phyloP scores from a whole-genome alignment of 2,113 vertebrate species.

The Pontoporia blainvillei region DNA sequence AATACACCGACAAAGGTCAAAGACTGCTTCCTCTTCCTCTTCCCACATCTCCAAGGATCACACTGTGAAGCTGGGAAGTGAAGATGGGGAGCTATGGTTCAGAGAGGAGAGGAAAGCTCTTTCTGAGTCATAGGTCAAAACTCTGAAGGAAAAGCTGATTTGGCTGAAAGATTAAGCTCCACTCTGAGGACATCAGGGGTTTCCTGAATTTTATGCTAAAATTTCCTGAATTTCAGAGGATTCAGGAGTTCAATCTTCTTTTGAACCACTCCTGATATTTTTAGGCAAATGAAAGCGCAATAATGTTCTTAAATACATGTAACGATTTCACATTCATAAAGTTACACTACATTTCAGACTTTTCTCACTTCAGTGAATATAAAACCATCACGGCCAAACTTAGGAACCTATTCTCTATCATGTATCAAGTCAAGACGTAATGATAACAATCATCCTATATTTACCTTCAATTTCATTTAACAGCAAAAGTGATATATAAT shows the following conservation, averaged over 20 bases:
- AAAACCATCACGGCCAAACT: not conserved
- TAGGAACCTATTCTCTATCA: not conserved
- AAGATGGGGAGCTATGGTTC: not conserved
- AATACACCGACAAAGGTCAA: not conserved
- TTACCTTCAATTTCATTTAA: slow-evolving; percentile 23
- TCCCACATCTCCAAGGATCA: not conserved
- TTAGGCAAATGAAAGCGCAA: not conserved
- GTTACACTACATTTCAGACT: not conserved
- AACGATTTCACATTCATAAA: not conserved
- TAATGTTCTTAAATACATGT: not conserved
- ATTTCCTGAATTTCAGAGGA: not conserved
- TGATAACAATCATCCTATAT: not conserved
- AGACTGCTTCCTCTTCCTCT: not conserved
- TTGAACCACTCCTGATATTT: not conserved
- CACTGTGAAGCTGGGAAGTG: not conserved
- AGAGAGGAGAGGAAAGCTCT: not conserved
- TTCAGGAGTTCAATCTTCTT: not conserved
- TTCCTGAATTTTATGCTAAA: too few species aligned
- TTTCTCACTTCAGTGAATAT: not conserved
- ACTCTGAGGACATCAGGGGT: not conserved
- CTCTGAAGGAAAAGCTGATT: not conserved
- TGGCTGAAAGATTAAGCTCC: not conserved
- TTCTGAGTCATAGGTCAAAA: not conserved
- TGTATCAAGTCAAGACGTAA: not conserved
- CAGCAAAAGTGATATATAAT: not conserved